phyloP scores from a whole-genome alignment of 2,888 invertebrate species.

The Itoplectis maculator region DNA sequence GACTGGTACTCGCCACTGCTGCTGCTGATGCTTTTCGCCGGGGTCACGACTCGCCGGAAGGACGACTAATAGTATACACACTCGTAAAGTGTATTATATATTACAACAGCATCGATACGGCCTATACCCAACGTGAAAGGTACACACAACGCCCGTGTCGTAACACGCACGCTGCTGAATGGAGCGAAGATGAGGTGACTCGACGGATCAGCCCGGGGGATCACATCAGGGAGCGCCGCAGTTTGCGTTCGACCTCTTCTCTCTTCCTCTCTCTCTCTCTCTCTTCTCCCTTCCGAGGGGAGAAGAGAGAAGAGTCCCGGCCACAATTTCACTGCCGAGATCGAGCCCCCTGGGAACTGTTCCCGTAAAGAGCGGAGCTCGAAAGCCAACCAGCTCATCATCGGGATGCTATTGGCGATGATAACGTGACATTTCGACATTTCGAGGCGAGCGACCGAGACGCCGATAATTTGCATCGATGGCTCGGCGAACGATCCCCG shows the following conservation, averaged over 20 bases:
- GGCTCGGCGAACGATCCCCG: conserved; percentile 27
- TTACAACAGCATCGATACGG: conserved; percentile 6
- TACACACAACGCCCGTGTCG: conserved; percentile 56
- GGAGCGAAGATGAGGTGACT: conserved; percentile 51
- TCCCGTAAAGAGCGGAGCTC: neutral
- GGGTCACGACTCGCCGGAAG: conserved; percentile 55
- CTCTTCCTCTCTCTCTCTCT: no score
- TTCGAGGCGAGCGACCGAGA: neutral
- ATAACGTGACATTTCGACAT: conserved; percentile 59
- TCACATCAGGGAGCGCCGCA: no score
- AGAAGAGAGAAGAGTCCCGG: neutral
- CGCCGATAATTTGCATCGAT: conserved; percentile 55
- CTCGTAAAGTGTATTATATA: conserved; percentile 64
- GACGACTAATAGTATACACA: conserved; percentile 62
- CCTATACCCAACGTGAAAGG: conserved; percentile 3
- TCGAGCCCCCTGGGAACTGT: conserved; percentile 60
- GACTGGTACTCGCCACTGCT: conserved; percentile 69
- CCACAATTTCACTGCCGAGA: conserved; percentile 40
- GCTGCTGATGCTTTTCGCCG: neutral
- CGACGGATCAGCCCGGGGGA: conserved; percentile 64
- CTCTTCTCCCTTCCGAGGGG: neutral
- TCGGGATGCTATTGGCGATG: conserved; percentile 45
- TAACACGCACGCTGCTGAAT: neutral
- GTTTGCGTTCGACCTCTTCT: no score
- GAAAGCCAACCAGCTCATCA: neutral